A percentile compares a stretch with the other conserved stretches of the same genome.
Evolutionary conservation across 1,140 invertebrate genomes (phyloP).

Genomic region (Tetramorium simillimum): DNA sequence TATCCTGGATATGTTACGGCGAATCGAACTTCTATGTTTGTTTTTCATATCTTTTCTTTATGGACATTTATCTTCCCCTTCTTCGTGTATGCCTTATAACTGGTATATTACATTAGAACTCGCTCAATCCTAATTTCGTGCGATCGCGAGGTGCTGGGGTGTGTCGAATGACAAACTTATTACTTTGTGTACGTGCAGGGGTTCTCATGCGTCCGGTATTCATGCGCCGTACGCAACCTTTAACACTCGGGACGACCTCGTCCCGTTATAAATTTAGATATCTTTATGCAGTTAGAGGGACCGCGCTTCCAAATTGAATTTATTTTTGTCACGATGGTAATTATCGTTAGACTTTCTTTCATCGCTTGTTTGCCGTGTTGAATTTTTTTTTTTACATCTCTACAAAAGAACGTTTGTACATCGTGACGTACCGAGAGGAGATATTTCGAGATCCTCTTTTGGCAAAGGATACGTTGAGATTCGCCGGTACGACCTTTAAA

Average conservation of each 20-base stretch:
- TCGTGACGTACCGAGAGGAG: slow-evolving; percentile 24
- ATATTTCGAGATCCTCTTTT: slow-evolving; percentile 42
- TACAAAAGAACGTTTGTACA: not conserved
- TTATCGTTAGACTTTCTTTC: slow-evolving; percentile 2
- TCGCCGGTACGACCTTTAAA: slow-evolving; percentile 29
- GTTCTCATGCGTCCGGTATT: slow-evolving; percentile 42
- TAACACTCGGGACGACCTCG: slow-evolving; percentile 1
- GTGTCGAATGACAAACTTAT: slow-evolving; percentile 61
- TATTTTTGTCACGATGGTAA: not conserved
- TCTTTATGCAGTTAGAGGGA: not conserved
- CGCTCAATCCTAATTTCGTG: not conserved
- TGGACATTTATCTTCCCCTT: not conserved
- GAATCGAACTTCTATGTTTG: slow-evolving; percentile 7
- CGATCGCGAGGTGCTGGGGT: slow-evolving; percentile 17
- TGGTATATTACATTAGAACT: not conserved
- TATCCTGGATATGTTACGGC: not conserved
- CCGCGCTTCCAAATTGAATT: slow-evolving; percentile 28
- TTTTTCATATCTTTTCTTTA: not conserved
- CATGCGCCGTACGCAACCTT: not conserved
- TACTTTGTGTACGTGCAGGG: slow-evolving; percentile 33
- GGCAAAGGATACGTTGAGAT: slow-evolving; percentile 16
- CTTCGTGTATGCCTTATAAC: not conserved
- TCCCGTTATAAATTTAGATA: slow-evolving; percentile 19
- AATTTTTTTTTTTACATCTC: not conserved
- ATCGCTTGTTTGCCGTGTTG: not conserved